Evolutionary conservation across 2,888 invertebrate genomes (phyloP).

Genomic region (Tetragonula carbonaria): DNA sequence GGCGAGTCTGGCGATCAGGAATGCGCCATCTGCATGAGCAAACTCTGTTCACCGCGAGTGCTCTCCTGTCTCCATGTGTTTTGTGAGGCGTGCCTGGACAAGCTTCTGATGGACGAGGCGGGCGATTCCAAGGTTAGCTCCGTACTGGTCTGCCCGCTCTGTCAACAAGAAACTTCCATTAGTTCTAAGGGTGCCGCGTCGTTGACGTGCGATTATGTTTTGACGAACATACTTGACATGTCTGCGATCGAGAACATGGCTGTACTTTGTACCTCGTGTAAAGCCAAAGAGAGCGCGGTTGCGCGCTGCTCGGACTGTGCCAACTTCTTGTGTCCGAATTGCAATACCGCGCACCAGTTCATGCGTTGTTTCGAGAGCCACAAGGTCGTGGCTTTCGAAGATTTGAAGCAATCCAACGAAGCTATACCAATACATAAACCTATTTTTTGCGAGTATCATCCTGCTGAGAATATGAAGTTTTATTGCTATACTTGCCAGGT

Average conservation of each 20-base stretch:
- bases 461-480: constrained; percentile 93
- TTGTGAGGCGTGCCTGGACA: constrained; percentile 96
- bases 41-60: constrained; percentile 92
- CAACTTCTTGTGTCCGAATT: constrained; percentile 96
- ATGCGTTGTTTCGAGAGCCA: constrained; percentile 99
- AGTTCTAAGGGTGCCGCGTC: constrained; percentile 91
- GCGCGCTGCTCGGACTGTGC: constrained; percentile 98
- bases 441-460: constrained; percentile 92
- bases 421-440: constrained; percentile 95
- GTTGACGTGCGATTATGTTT: constrained; percentile 94
- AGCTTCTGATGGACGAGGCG: constrained; percentile 89
- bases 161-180: constrained; percentile 94
- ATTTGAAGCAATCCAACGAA: constrained; percentile 91
- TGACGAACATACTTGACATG: constrained; percentile 93
- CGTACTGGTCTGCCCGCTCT: constrained; percentile 90
- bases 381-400: constrained; percentile 94
- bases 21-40: constrained; percentile 86
- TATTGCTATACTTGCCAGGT: constrained; percentile 94
- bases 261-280: constrained; percentile 95
- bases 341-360: constrained; percentile 97
- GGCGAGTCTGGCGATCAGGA: constrained; percentile 74
- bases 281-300: constrained; percentile 96
- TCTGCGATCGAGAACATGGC: constrained; percentile 90
- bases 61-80: constrained; percentile 97
- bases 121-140: constrained; percentile 88